Percentiles rank a stretch among this genome's conserved stretches.
These are phyloP conservation scores for Nudaria mundana DNA, from an alignment of 2,888 invertebrate genomes.

Conservation along the genomic window DNA sequence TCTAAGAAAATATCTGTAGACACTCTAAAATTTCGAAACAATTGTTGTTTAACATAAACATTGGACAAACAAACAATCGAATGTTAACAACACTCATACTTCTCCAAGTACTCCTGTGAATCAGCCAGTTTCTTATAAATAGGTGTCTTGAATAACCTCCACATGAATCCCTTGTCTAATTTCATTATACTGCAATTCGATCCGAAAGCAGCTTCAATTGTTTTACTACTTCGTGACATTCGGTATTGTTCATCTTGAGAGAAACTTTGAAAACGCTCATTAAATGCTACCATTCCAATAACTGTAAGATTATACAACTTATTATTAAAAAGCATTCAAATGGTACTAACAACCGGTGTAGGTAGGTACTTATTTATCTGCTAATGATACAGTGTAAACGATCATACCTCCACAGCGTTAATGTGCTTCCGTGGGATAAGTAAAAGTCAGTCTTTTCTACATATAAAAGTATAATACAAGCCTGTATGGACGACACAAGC, in stretches of 20 bases:
- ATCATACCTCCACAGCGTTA: no score
- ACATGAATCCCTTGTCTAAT: constrained; percentile 87
- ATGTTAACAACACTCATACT: constrained; percentile 38
- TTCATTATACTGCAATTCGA: constrained; percentile 87
- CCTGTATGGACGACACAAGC: no score
- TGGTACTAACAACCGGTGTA: no score
- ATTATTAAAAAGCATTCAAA: neutral
- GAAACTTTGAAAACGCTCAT: constrained; percentile 85
- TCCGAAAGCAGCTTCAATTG: constrained; percentile 86
- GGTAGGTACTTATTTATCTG: no score
- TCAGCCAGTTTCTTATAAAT: constrained; percentile 84
- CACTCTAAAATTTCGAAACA: constrained; percentile 64
- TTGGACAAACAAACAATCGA: neutral
- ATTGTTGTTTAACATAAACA: neutral
- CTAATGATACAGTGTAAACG: no score
- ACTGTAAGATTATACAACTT: constrained; percentile 77
- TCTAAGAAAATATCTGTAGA: constrained; percentile 84
- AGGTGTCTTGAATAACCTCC: constrained; percentile 87
- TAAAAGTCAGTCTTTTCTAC: no score
- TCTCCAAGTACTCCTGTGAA: constrained; percentile 88
- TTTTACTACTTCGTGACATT: constrained; percentile 83
- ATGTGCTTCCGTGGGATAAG: no score
- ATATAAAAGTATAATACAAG: no score
- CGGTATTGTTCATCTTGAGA: constrained; percentile 78
- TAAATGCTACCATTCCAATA: constrained; percentile 86